Evolutionary conservation across 2,797 vertebrate species (phyloP), one percentile per base, ranked within the genome.

Genomic region (Sebastes cheni): DNA sequence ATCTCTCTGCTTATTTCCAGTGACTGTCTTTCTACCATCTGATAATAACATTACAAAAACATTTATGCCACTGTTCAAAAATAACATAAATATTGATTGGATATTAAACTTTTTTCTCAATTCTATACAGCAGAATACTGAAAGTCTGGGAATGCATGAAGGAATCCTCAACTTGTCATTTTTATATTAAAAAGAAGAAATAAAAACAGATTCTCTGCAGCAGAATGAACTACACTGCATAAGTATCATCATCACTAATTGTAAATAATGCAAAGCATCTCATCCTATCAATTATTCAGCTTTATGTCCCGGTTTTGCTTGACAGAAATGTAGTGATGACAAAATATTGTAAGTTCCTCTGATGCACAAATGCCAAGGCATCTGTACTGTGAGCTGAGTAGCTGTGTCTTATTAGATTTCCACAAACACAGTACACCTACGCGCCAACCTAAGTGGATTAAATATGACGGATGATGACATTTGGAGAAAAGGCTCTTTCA

Each of bases 391-490:
- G 10, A 88, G 89, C 89, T 80, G 90, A 88, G 89, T 77, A 80
- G 88, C 93, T 90, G 92, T 89, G 89, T 92, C 91, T 92, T 90
- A 94, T 95, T 93, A 93, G 90, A 94, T 94, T 94, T 91, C 89
- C 91, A 91, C 92, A 89, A 92, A 94, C 92, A 92, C 91, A 91
- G 91, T 80, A 94, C 92, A 93, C 93, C 92, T 93, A 93, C 92
- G 89, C 93, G 80, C 46, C 82, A 87, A 87, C 88, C 90, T 93
- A 94, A 94, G 87, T 94, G 93, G 93, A 95, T 94, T 94, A 93
- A 86, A 94, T 73, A 94, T 93, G 93, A 95, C 91, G 90, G 92
- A 95, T 93, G 92, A 93, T 93, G 93, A 95, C 94, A 94, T 94
- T 92, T 91, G 92, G 84, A 94, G 89, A 93, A 94, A 92, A 93